Percentiles rank a stretch among this genome's conserved stretches.
These are phyloP conservation scores for Balearica regulorum DNA, from an alignment of 2,797 vertebrate genomes.

Conservation along the genomic window DNA sequence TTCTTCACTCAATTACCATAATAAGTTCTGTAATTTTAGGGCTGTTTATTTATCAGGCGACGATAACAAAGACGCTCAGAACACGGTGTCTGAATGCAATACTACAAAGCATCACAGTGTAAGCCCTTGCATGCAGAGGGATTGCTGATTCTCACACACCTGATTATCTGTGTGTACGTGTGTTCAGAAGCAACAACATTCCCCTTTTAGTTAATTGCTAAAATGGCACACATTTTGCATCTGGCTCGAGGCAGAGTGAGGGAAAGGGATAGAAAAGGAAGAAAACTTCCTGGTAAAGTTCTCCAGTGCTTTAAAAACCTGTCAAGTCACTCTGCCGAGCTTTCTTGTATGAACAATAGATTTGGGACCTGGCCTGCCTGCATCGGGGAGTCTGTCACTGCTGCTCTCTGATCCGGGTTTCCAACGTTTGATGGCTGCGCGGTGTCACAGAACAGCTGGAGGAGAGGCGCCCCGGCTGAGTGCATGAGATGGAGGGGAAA, in stretches of 20 bases:
- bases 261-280: neutral
- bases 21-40: constrained; percentile 77
- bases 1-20: constrained; percentile 76
- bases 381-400: constrained; percentile 29
- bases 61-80: constrained; percentile 69
- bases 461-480: neutral
- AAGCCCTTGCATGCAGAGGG: constrained; percentile 17
- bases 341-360: neutral
- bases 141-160: constrained; percentile 49
- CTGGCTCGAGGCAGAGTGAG: neutral
- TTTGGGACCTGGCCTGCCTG: constrained; percentile 38
- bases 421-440: neutral
- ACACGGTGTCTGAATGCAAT: constrained; percentile 60
- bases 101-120: constrained; percentile 58
- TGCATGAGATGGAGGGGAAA: neutral
- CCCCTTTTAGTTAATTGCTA: neutral
- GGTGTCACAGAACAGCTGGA: constrained; percentile 40
- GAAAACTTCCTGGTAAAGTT: constrained; percentile 48
- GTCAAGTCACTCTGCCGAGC: constrained; percentile 36
- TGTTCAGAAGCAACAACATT: constrained; percentile 24
- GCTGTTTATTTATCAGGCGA: constrained; percentile 77
- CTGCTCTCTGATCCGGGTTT: constrained; percentile 13
- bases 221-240: neutral
- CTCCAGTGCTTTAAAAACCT: constrained; percentile 13
- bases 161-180: neutral